Percentiles rank a stretch among this genome's conserved stretches.
phyloP scores from a whole-genome alignment of 2,888 invertebrate genomes.

The Lamproptera curius region DNA sequence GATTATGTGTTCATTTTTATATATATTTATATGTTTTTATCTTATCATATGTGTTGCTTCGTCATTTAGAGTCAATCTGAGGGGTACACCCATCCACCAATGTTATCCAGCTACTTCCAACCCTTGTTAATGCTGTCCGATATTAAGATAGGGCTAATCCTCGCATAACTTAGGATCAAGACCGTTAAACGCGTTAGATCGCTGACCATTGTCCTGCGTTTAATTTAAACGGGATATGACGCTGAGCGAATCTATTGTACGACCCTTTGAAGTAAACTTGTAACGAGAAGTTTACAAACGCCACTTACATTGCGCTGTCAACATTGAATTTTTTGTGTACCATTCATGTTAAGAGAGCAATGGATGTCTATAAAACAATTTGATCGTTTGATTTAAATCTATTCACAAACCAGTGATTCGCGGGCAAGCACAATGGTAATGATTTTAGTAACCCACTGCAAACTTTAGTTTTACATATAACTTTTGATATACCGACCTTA shows the following conservation, averaged over 20 bases:
- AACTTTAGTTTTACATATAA: slow-evolving; percentile 27
- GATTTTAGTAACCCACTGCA: slow-evolving; percentile 35
- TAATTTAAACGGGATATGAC: slow-evolving; percentile 63
- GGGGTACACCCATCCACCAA: slow-evolving; percentile 1
- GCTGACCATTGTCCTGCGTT: slow-evolving; percentile 75
- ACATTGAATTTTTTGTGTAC: background rate
- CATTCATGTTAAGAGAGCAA: slow-evolving; percentile 17
- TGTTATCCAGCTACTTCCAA: slow-evolving; percentile 30
- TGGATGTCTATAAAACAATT: slow-evolving; percentile 16
- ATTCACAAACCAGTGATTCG: background rate
- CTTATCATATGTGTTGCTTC: no score
- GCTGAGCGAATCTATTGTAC: slow-evolving; percentile 61
- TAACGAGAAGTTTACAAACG: background rate
- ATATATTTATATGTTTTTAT: no score
- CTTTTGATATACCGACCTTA: slow-evolving; percentile 22
- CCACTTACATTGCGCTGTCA: slow-evolving; percentile 24
- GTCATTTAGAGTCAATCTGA: background rate
- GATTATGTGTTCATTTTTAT: no score
- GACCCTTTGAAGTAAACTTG: slow-evolving; percentile 32
- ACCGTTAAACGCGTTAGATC: slow-evolving; percentile 56
- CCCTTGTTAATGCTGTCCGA: slow-evolving; percentile 56
- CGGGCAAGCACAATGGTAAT: slow-evolving; percentile 30
- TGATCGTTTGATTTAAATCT: slow-evolving; percentile 7
- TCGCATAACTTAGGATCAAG: slow-evolving; percentile 74
- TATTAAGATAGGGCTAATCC: slow-evolving; percentile 77